Evolutionary conservation across 2,113 vertebrate species (phyloP).

Genomic region (Zapornia atra): DNA sequence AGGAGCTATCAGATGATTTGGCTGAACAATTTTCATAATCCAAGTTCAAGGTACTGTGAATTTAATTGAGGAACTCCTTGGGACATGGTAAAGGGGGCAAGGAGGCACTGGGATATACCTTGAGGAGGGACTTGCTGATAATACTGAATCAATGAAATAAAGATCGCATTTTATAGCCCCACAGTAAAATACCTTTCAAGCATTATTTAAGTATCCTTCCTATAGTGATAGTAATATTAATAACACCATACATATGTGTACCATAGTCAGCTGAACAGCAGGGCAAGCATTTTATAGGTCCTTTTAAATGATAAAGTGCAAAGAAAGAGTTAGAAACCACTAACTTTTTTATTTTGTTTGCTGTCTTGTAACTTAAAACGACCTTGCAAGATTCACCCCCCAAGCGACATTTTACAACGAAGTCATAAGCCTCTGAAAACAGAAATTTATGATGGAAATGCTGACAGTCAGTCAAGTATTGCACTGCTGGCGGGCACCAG

Average conservation of each 20-base stretch:
- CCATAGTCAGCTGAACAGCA: neutral
- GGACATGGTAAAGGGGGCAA: neutral
- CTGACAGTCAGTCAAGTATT: conserved; percentile 46
- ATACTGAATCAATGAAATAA: neutral
- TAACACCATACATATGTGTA: conserved; percentile 5
- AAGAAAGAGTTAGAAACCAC: conserved; percentile 49
- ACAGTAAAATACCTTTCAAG: conserved; percentile 6
- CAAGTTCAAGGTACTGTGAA: neutral
- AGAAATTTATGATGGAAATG: conserved; percentile 72
- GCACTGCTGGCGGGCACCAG: neutral
- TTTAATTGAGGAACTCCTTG: neutral
- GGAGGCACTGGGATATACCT: neutral
- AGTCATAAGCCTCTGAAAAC: conserved; percentile 72
- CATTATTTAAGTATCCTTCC: conserved; percentile 17
- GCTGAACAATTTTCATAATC: neutral
- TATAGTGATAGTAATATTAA: neutral
- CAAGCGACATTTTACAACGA: conserved; percentile 65
- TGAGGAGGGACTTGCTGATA: neutral
- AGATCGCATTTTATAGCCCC: neutral
- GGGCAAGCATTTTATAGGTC: conserved; percentile 13
- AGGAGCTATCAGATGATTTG: neutral
- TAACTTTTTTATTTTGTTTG: conserved; percentile 60
- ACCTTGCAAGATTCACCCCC: conserved; percentile 66
- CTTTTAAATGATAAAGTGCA: conserved; percentile 39
- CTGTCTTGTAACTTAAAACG: conserved; percentile 70